phyloP scores from a whole-genome alignment of 2,888 invertebrate species.

The Chymomyza caudatula region DNA sequence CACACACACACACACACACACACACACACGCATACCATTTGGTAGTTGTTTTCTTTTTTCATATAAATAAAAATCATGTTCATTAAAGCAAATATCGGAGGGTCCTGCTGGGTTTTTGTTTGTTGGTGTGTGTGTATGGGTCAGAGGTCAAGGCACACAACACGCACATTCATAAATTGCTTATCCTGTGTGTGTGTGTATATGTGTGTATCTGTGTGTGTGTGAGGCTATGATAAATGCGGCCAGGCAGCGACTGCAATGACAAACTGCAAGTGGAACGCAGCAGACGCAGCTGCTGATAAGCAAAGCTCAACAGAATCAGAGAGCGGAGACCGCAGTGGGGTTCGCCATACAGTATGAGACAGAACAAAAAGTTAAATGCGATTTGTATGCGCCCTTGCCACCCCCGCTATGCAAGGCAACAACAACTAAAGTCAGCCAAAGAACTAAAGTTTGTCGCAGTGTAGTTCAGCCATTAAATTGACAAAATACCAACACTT shows the following conservation, averaged over 20 bases:
- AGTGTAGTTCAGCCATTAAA: slow-evolving; percentile 61
- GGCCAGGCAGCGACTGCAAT: slow-evolving; percentile 58
- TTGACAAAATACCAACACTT: slow-evolving; percentile 69
- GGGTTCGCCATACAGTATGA: slow-evolving; percentile 15
- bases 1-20: too few species aligned
- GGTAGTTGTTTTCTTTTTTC: slow-evolving; percentile 5
- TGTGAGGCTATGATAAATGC: slow-evolving; percentile 73
- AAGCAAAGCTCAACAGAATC: slow-evolving; percentile 47
- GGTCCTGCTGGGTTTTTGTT: neutral
- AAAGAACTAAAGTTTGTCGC: slow-evolving; percentile 23
- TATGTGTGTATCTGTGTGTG: slow-evolving; percentile 7
- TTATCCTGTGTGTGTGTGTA: slow-evolving; percentile 43
- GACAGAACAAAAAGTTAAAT: neutral
- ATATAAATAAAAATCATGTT: slow-evolving; percentile 44
- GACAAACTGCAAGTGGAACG: slow-evolving; percentile 68
- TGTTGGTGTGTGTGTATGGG: neutral
- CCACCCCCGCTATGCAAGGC: slow-evolving; percentile 4
- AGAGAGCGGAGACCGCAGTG: neutral
- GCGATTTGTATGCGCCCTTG: neutral
- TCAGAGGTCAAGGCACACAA: neutral
- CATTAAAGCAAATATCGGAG: slow-evolving; percentile 55
- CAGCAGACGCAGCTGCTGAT: slow-evolving; percentile 37
- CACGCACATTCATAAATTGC: slow-evolving; percentile 54
- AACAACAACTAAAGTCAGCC: neutral
- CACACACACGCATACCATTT: slow-evolving; percentile 8